These are phyloP conservation scores for Spea multiplicata DNA, from an alignment of 2,113 vertebrate species.

Conservation along the genomic window DNA sequence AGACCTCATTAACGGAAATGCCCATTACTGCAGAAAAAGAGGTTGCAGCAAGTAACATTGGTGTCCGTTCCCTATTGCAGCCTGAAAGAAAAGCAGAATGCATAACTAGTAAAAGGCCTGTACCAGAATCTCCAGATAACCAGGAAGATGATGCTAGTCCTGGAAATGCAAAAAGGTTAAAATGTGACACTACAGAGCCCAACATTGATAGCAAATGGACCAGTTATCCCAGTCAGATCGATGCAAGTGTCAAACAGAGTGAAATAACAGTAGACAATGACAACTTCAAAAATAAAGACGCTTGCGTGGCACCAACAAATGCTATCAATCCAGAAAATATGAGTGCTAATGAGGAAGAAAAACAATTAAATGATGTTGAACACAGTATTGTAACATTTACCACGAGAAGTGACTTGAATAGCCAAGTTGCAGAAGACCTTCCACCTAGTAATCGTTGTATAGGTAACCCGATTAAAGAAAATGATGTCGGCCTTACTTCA, in stretches of 20 bases:
- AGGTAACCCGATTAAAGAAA: slow-evolving; percentile 41
- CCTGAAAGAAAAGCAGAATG: slow-evolving; percentile 54
- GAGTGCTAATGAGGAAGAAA: neutral
- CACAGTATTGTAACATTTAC: neutral
- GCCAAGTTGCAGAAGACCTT: neutral
- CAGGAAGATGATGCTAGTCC: slow-evolving; percentile 51
- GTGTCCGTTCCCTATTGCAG: slow-evolving; percentile 26
- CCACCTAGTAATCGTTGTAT: slow-evolving; percentile 52
- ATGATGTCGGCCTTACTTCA: no score
- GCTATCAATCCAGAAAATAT: neutral
- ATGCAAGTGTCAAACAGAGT: neutral
- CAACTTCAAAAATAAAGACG: neutral
- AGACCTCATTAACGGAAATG: slow-evolving; percentile 36
- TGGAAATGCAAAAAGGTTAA: slow-evolving; percentile 58
- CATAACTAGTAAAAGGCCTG: slow-evolving; percentile 50
- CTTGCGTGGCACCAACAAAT: neutral
- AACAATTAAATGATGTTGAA: neutral
- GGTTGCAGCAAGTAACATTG: slow-evolving; percentile 9
- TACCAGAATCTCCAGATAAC: slow-evolving; percentile 40
- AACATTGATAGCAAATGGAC: neutral
- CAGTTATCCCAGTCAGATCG: neutral
- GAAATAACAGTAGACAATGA: neutral
- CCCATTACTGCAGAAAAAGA: slow-evolving; percentile 25
- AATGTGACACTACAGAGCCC: slow-evolving; percentile 51
- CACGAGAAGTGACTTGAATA: neutral